Evolutionary conservation across 2,888 invertebrate species (phyloP), one percentile per base, ranked within the genome.

Genomic region (Melieria picta): DNA sequence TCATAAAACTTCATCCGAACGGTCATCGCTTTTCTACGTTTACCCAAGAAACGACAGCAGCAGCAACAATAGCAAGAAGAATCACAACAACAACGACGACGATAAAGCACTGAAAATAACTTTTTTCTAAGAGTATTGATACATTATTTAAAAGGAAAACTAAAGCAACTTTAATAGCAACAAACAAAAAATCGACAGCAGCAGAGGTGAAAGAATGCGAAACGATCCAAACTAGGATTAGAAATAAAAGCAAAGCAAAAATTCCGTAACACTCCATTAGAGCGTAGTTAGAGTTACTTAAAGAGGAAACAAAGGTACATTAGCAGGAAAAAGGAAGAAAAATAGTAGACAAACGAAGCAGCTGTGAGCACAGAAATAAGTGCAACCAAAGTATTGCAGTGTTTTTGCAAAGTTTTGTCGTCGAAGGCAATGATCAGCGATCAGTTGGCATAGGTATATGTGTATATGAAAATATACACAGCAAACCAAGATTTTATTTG

Each of bases 181-280:
- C 30, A 30, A 30, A 30, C 16, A 16, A 30, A 30, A 30, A 30
- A 30, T 30, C 30, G 30, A 30, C 30, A 30, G 30, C 30, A 30
- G 30, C 3, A 30, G 30, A 30, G 30, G 30, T 30, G 6, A 13
- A 30, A 30, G 7, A 46, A 7, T 57, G 47, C 16, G 46, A 58
- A 58, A 16, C 11, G 48, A 43, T 30, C 4, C 47, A 47, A 47
- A 55, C 68, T 52, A 50, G 58, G 16, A 65, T 7, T 63, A 68
- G 50, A 42, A 60, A 45, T 16, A 48, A 55, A 58, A 61, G 13
- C 43, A 10, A 63, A 45, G 43, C 42, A 65, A 43, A 69, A 57
- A 50, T 60, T 42, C 79, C 80, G 78, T 78, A 79, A 82, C 83
- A 83, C 82, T 84, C 80, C 81, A 81, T 80, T 84, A 82, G 80